A percentile compares a stretch with the other conserved stretches of the same genome.
These are phyloP conservation scores for Rhipidura dahli DNA, from an alignment of 2,113 vertebrate genomes.

Conservation along the genomic window DNA sequence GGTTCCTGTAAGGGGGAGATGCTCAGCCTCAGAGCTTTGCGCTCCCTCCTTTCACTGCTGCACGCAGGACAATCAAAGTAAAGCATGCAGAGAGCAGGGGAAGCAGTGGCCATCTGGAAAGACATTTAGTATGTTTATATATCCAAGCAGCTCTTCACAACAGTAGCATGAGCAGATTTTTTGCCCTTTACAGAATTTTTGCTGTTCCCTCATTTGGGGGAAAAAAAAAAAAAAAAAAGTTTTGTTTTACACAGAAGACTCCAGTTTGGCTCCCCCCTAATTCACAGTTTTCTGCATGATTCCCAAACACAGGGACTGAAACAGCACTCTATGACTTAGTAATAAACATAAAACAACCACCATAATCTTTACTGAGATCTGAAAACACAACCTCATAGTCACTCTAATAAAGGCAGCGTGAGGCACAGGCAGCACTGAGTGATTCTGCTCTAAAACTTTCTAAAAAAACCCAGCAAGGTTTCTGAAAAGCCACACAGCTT, in stretches of 20 bases:
- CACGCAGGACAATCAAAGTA: background rate
- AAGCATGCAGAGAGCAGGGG: background rate
- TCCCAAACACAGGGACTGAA: background rate
- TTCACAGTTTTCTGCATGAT: background rate
- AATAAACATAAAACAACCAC: background rate
- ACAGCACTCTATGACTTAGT: background rate
- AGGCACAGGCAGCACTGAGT: background rate
- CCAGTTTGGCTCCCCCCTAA: fast-evolving
- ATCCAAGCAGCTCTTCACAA: background rate
- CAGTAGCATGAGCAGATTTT: background rate
- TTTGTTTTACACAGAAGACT: background rate
- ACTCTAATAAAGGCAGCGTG: background rate
- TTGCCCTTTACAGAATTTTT: background rate
- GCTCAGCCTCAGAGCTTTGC: background rate
- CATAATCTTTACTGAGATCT: background rate
- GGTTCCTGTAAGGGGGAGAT: background rate
- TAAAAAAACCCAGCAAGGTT: background rate
- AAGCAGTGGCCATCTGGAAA: background rate
- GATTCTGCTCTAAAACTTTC: background rate
- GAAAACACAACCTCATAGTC: background rate
- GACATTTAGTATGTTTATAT: background rate
- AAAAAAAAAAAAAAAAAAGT: background rate
- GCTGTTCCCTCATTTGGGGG: background rate
- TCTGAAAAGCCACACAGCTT: background rate
- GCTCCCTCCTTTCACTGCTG: background rate